These are phyloP conservation scores for Eupithecia pulchellata DNA, from an alignment of 2,888 invertebrate species.

Conservation along the genomic window DNA sequence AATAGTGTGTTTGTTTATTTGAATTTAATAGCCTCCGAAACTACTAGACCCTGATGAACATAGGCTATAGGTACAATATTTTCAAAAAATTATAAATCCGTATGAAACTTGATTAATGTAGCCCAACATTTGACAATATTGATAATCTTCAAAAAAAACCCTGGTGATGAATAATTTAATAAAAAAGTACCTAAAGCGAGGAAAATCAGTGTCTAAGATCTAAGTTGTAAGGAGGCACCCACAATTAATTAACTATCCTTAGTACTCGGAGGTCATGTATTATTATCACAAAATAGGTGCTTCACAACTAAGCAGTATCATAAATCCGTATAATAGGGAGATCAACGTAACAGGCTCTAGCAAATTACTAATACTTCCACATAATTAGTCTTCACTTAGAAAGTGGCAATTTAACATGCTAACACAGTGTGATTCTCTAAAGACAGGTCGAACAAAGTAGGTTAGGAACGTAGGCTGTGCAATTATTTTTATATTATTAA, in stretches of 20 bases:
- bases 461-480: background rate
- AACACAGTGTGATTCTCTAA: background rate
- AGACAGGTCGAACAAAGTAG: background rate
- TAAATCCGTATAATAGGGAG: slow-evolving; percentile 51
- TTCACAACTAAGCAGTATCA: slow-evolving; percentile 27
- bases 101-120: no score
- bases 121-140: no score
- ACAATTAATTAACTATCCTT: background rate
- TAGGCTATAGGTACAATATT: no score
- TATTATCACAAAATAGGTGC: background rate
- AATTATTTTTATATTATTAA: no score
- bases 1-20: no score
- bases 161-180: no score
- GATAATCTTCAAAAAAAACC: no score
- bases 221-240: background rate
- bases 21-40: no score
- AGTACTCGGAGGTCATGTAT: background rate
- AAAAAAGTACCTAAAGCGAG: no score
- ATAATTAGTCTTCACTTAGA: slow-evolving; percentile 50
- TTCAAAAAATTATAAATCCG: no score
- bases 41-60: no score
- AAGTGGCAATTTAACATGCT: background rate
- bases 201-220: no score
- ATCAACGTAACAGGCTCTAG: slow-evolving; percentile 52
- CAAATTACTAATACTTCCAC: slow-evolving; percentile 60